A percentile compares a stretch with the other conserved stretches of the same genome.
These are phyloP conservation scores for Molanna angustata DNA, from an alignment of 2,888 invertebrate genomes.

Conservation along the genomic window DNA sequence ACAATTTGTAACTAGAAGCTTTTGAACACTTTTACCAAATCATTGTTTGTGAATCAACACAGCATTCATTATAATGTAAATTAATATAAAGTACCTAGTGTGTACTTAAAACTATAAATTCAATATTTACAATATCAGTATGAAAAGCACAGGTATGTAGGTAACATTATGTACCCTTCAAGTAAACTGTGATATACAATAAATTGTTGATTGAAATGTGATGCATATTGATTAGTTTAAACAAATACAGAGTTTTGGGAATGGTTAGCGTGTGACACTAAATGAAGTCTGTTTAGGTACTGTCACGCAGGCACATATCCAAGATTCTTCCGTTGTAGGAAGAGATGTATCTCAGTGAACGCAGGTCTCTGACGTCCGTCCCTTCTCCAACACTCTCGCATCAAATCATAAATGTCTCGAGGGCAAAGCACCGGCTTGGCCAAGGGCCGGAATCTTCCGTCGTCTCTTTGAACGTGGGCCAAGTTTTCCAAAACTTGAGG, in stretches of 20 bases:
- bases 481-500: constrained; percentile 82
- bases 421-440: constrained; percentile 75
- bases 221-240: too few species aligned
- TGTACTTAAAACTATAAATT: too few species aligned
- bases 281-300: constrained; percentile 16
- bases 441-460: constrained; percentile 56
- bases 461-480: constrained; percentile 68
- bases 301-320: constrained; percentile 30
- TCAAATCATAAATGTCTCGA: constrained; percentile 81
- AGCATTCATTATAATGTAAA: background rate
- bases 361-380: constrained; percentile 73
- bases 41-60: too few species aligned
- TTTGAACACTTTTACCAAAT: too few species aligned
- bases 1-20: too few species aligned
- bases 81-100: too few species aligned
- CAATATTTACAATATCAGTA: too few species aligned
- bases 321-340: constrained; percentile 66
- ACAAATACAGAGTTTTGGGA: constrained; percentile 28
- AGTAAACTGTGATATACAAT: background rate
- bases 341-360: constrained; percentile 82
- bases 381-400: constrained; percentile 85
- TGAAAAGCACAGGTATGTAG: too few species aligned
- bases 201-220: too few species aligned
- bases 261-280: constrained; percentile 21
- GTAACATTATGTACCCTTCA: too few species aligned